Evolutionary conservation across 2,113 vertebrate species (phyloP).

Genomic region (Cyanoramphus novaezelandiae): DNA sequence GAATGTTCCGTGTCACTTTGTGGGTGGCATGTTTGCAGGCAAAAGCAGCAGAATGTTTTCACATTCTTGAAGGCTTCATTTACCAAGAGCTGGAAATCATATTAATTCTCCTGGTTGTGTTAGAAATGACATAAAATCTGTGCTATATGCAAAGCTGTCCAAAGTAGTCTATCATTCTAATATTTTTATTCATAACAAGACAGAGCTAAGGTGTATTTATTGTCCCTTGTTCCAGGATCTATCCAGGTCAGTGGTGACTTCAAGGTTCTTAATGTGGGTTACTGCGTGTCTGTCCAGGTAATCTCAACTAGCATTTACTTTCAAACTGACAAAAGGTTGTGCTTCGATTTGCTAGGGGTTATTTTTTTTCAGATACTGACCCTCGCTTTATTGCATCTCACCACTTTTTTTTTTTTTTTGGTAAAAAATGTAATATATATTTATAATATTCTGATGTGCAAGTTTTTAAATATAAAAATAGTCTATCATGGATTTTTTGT

Average conservation of each 20-base stretch:
- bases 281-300: background rate
- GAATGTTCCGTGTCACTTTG: rapidly evolving
- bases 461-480: background rate
- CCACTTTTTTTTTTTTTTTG: too few species aligned
- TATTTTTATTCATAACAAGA: background rate
- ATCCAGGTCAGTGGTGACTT: background rate
- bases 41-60: background rate
- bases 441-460: background rate
- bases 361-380: background rate
- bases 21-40: rapidly evolving
- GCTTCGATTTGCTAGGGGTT: background rate
- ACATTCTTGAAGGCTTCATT: rapidly evolving
- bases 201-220: background rate
- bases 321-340: background rate
- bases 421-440: background rate
- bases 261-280: background rate
- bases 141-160: background rate
- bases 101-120: background rate
- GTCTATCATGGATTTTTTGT: background rate
- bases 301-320: background rate
- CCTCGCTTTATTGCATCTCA: background rate
- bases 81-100: background rate
- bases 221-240: background rate
- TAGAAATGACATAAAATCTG: background rate
- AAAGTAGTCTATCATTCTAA: background rate